A percentile compares a stretch with the other conserved stretches of the same genome.
Evolutionary conservation across 2,888 invertebrate species (phyloP).

Genomic region (Halictus quadricinctus): DNA sequence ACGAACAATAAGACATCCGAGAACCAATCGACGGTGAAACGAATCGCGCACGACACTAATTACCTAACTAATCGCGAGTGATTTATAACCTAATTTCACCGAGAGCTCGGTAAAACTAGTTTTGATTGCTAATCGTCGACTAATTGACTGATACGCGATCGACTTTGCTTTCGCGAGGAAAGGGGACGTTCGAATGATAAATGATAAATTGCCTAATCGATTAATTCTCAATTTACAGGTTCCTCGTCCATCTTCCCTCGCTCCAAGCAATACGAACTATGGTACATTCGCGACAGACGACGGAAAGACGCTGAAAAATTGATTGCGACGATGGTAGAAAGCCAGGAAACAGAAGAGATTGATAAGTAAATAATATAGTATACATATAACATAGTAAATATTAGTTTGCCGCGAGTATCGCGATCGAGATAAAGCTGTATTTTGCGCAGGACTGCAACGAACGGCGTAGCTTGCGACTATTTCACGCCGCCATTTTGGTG

Average conservation of each 20-base stretch:
- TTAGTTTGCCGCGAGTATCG: too few relatives aligned
- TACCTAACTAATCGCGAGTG: constrained; percentile 49
- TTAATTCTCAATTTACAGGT: constrained; percentile 11
- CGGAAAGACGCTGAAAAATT: not conserved
- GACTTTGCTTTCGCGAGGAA: not conserved
- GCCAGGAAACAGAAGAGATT: not conserved
- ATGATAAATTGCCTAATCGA: not conserved
- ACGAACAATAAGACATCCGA: constrained; percentile 42
- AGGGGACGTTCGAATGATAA: not conserved
- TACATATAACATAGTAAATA: too few relatives aligned
- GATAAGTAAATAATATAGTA: not conserved
- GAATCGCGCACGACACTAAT: constrained; percentile 54
- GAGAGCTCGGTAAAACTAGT: not conserved
- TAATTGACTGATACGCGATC: not conserved
- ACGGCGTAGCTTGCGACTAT: not conserved
- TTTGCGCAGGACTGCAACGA: not conserved
- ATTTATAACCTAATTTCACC: constrained; percentile 46
- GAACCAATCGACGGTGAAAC: constrained; percentile 38
- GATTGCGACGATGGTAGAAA: not conserved
- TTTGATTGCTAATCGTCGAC: constrained; percentile 8
- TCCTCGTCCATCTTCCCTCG: constrained; percentile 46
- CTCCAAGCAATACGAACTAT: constrained; percentile 45
- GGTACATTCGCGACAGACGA: constrained; percentile 26
- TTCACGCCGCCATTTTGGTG: constrained; percentile 30
- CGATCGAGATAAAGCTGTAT: not conserved